These are phyloP conservation scores for Orycteropus afer DNA, from an alignment of 2,113 vertebrate genomes.

Conservation along the genomic window DNA sequence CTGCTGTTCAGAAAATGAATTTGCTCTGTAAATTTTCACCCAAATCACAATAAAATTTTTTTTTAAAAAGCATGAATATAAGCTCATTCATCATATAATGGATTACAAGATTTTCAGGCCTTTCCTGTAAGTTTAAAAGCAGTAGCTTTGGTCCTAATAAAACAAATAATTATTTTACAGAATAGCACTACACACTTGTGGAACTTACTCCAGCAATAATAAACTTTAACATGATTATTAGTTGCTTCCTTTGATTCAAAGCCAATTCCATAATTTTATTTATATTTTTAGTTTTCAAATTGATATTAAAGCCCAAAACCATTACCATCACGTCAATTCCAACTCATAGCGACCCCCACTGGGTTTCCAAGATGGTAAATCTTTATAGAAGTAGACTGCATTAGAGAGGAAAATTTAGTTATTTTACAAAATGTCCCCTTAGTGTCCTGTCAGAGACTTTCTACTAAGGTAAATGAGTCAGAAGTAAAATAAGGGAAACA, in stretches of 20 bases:
- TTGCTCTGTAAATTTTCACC: too few species aligned
- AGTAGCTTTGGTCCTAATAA: not conserved
- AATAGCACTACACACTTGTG: not conserved
- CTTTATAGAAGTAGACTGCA: too few species aligned
- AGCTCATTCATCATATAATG: not conserved
- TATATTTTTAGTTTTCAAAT: constrained; percentile 3
- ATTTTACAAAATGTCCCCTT: not conserved
- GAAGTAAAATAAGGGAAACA: not conserved
- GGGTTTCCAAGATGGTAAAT: too few species aligned
- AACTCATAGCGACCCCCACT: too few species aligned
- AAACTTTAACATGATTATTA: not conserved
- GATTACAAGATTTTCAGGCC: not conserved
- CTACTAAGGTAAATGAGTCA: not conserved
- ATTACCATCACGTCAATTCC: too few species aligned
- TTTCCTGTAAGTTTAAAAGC: not conserved
- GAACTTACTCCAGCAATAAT: not conserved
- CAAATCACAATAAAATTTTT: too few species aligned
- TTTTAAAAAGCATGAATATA: not conserved
- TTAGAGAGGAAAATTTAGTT: not conserved
- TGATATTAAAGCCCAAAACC: not conserved
- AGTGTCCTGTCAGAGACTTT: not conserved
- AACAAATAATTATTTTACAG: not conserved
- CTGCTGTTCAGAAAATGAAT: too few species aligned
- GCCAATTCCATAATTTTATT: not conserved
- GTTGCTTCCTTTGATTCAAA: not conserved